Conservation (phyloP, 2,113 vertebrate species). For the Ophiodon elongatus region DNA sequence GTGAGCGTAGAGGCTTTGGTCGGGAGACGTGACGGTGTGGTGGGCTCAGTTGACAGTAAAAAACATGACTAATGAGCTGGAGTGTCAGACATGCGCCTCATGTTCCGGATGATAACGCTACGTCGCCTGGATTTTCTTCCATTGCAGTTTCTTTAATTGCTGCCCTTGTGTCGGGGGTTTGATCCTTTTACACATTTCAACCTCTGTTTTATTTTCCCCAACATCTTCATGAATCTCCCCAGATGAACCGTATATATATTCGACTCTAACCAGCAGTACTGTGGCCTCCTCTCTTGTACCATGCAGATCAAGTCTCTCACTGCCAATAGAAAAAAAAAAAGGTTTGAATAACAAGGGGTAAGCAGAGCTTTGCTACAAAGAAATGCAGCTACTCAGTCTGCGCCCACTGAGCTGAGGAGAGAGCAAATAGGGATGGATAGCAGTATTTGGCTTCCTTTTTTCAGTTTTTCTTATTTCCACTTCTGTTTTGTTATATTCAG, state of each 20-base stretch:
- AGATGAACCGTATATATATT: neutral
- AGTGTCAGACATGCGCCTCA: neutral
- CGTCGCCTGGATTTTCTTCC: neutral
- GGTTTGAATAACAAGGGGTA: slow-evolving; percentile 13
- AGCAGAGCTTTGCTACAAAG: slow-evolving; percentile 1
- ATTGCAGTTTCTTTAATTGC: neutral
- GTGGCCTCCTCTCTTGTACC: neutral
- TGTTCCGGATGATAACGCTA: neutral
- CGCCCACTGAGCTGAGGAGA: slow-evolving; percentile 29
- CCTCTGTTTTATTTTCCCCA: neutral
- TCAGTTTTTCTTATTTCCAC: slow-evolving; percentile 6
- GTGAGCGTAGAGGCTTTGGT: neutral
- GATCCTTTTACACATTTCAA: neutral
- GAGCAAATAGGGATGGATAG: slow-evolving; percentile 48
- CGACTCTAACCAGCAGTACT: neutral
- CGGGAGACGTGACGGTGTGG: neutral
- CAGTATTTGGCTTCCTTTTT: slow-evolving; percentile 20
- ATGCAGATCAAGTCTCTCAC: neutral
- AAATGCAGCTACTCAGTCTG: neutral
- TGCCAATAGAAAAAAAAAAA: neutral
- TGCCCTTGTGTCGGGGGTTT: neutral
- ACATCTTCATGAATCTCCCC: neutral
- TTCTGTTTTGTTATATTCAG: slow-evolving; percentile 12
- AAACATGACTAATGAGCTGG: neutral
- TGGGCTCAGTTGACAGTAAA: neutral